phyloP scores from a whole-genome alignment of 2,113 vertebrate species.

The Syrmaticus mikado region DNA sequence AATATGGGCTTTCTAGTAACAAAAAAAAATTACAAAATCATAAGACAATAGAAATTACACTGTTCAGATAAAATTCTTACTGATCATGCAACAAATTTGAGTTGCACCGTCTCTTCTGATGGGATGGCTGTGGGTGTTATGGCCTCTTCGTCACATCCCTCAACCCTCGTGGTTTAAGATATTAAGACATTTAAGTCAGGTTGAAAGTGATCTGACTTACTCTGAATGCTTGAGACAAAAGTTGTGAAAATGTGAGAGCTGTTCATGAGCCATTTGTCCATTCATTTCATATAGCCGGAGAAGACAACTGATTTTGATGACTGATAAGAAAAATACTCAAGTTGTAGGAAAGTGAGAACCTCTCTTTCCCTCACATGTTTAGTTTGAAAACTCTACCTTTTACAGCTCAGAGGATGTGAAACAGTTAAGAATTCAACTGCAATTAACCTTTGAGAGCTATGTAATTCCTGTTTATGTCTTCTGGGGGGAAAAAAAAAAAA shows the following conservation, averaged over 20 bases:
- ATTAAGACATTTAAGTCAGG: not conserved
- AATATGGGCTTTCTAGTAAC: not conserved
- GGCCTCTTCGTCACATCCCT: not conserved
- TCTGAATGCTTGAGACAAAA: not conserved
- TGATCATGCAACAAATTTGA: not conserved
- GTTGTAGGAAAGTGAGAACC: not conserved
- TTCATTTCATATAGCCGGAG: not conserved
- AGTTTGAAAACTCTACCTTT: not conserved
- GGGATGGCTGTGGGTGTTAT: not conserved
- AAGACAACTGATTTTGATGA: not conserved
- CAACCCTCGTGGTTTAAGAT: not conserved
- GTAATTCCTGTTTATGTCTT: not conserved
- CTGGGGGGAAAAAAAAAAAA: not conserved
- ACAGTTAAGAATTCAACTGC: not conserved
- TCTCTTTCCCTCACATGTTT: not conserved
- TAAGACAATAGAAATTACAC: not conserved
- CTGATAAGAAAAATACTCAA: too few relatives aligned
- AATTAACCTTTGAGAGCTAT: slow-evolving; percentile 21
- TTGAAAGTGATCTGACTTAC: not conserved
- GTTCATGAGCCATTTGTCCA: not conserved
- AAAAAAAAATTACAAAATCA: not conserved
- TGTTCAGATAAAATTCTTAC: not conserved
- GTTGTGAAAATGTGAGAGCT: not conserved
- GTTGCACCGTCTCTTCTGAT: not conserved
- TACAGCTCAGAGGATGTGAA: not conserved